phyloP scores from a whole-genome alignment of 2,888 invertebrate genomes.

The Sesia bembeciformis region DNA sequence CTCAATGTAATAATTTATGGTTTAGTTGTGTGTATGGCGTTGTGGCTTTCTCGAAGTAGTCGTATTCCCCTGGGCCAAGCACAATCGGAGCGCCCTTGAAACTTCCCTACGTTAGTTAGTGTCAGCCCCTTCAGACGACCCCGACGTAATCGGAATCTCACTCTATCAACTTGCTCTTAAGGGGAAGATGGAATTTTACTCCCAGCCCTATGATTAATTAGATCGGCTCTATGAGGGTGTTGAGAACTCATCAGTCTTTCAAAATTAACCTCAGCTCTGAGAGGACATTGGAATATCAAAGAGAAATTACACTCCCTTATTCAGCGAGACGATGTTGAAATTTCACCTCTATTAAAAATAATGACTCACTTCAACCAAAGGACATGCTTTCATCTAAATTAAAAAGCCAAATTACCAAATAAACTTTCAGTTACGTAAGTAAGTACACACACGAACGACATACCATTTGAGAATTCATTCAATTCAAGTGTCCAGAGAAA shows the following conservation, averaged over 20 bases:
- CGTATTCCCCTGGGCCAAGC: constrained; percentile 4
- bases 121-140: constrained; percentile 14
- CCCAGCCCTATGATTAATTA: constrained; percentile 12
- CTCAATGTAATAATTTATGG: constrained; percentile 7
- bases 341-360: constrained; percentile 3
- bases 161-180: constrained; percentile 10
- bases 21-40: background rate
- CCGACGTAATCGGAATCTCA: constrained; percentile 26
- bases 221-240: constrained; percentile 9
- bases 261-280: constrained; percentile 17
- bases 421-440: background rate
- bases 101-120: constrained; percentile 3
- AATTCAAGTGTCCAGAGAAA: background rate
- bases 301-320: constrained; percentile 18
- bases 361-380: constrained; percentile 6
- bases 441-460: background rate
- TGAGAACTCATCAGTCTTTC: constrained; percentile 16
- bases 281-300: constrained; percentile 23
- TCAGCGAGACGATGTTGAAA: constrained; percentile 1
- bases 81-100: constrained; percentile 7
- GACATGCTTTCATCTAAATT: constrained; percentile 9
- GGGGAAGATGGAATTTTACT: constrained; percentile 11
- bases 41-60: background rate
- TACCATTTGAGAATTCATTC: background rate
- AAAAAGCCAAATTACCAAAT: constrained; percentile 3